Percentiles rank a stretch among this genome's conserved stretches.
These are phyloP conservation scores for Sebastes oblongus DNA, from an alignment of 2,797 vertebrate genomes.

Conservation along the genomic window DNA sequence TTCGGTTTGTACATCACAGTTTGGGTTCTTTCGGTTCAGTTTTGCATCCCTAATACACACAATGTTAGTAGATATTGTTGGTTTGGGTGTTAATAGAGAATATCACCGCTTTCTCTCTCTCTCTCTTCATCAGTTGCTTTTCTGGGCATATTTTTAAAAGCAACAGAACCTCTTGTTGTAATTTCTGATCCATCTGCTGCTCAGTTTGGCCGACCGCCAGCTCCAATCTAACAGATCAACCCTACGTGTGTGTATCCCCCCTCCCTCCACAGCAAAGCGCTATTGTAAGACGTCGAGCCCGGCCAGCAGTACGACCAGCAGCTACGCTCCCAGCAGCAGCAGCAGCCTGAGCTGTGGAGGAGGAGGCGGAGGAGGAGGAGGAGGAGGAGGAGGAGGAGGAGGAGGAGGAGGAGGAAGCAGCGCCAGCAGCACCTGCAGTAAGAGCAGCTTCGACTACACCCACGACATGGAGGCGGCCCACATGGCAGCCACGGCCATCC, in stretches of 20 bases:
- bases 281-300: slow-evolving; percentile 97
- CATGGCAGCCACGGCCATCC: slow-evolving; percentile 98
- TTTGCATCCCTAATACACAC: neutral
- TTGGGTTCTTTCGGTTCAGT: too few species aligned
- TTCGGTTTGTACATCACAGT: too few species aligned
- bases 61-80: neutral
- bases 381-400: slow-evolving; percentile 31
- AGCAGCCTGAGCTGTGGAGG: slow-evolving; percentile 88
- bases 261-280: slow-evolving; percentile 86
- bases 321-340: slow-evolving; percentile 98
- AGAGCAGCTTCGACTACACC: slow-evolving; percentile 99
- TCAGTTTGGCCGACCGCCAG: slow-evolving; percentile 16
- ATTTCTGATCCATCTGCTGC: slow-evolving; percentile 33
- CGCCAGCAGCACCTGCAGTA: slow-evolving; percentile 98
- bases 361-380: slow-evolving; percentile 27
- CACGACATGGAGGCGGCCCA: slow-evolving; percentile 98
- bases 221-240: slow-evolving; percentile 14
- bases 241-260: neutral
- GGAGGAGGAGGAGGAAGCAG: slow-evolving; percentile 87
- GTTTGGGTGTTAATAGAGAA: neutral
- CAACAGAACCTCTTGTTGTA: neutral
- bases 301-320: slow-evolving; percentile 95
- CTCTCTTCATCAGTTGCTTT: neutral
- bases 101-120: neutral
- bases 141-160: slow-evolving; percentile 11